Base-by-base conservation (phyloP, 2,113 vertebrate species). In the Fregata magnificens region DNA sequence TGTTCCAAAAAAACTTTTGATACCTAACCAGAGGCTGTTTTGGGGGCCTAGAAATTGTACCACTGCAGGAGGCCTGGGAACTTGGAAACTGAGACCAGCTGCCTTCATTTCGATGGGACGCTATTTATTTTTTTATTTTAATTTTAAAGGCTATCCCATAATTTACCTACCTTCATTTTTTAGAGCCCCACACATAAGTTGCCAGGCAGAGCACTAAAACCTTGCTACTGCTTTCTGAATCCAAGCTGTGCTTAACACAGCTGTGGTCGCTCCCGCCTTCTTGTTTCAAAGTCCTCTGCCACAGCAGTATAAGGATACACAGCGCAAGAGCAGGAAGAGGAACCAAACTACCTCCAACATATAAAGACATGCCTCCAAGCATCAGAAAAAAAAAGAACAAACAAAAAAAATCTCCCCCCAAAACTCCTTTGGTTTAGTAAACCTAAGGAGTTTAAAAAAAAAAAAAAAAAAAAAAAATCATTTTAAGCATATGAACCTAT, bases 381-480 rank as follows among this genome's bases (percentile, higher is more conserved):
- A 80, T 4, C 9, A n/a, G 29, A 26, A 36, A 34, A 21, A n/a
- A 52, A 14, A 16, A 42, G n/a, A 92, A 58, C 1, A 36, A 80
- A 69, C 1, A 2, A 45, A 13, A 26, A 11, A 26, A 55, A 19
- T 6, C 3, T 14, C 8, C 15, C 12, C 19, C 6, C 3, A 3
- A 45, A 1, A 1, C 2, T 15, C 4, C n/a, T 52, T 3, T 8
- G 4, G 22, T 28, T 42, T 28, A 62, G 10, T 24, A 72, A 52
- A 67, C 24, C 11, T 13, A 31, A 31, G 8, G 12, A 52, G 28
- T n/a, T 40, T 8, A 19, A 45, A 62, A 63, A 8, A 31, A n/a
- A 16, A 20, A 47, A 4, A 32, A 50, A 15, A 32, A 26, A n/a
- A 26, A 11, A 38, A 20, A 44, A 15, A 16, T 34, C 10, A 8